Evolutionary conservation across 2,888 invertebrate genomes (phyloP).

Genomic region (Anarsia innoxiella): DNA sequence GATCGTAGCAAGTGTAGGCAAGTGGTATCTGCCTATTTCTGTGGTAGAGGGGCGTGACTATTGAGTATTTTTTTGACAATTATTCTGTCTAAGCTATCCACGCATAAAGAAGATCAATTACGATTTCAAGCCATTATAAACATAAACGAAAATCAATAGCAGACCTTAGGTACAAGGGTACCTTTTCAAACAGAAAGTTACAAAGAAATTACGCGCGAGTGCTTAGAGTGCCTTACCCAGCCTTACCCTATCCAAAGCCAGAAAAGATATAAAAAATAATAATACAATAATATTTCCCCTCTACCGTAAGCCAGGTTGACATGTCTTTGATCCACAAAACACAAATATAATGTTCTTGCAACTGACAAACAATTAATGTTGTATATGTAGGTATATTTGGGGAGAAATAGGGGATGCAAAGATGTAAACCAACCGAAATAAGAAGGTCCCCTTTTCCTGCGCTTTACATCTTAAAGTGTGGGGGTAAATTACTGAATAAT

Average conservation of each 20-base stretch:
- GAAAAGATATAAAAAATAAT: slow-evolving; percentile 23
- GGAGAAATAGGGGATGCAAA: slow-evolving; percentile 10
- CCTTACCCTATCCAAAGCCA: too few relatives aligned
- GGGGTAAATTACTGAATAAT: not conserved
- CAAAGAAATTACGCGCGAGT: not conserved
- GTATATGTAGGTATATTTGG: slow-evolving; percentile 19
- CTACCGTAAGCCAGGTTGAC: slow-evolving; percentile 34
- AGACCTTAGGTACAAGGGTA: too few relatives aligned
- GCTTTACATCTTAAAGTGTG: not conserved
- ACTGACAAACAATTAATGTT: slow-evolving; percentile 41
- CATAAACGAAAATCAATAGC: too few relatives aligned
- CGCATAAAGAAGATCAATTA: too few relatives aligned
- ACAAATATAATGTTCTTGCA: slow-evolving; percentile 33
- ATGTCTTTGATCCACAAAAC: slow-evolving; percentile 50
- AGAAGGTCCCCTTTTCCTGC: not conserved
- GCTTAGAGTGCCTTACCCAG: not conserved
- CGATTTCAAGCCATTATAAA: too few relatives aligned
- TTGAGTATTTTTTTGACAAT: too few relatives aligned
- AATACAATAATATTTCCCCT: slow-evolving; percentile 26
- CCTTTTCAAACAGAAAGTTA: too few relatives aligned
- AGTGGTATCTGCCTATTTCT: too few relatives aligned
- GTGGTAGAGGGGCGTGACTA: too few relatives aligned
- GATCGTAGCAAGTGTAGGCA: too few relatives aligned
- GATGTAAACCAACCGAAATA: slow-evolving; percentile 3
- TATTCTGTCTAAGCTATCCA: too few relatives aligned